Conservation (phyloP, 2,797 vertebrate species). For the Mus spretus region DNA sequence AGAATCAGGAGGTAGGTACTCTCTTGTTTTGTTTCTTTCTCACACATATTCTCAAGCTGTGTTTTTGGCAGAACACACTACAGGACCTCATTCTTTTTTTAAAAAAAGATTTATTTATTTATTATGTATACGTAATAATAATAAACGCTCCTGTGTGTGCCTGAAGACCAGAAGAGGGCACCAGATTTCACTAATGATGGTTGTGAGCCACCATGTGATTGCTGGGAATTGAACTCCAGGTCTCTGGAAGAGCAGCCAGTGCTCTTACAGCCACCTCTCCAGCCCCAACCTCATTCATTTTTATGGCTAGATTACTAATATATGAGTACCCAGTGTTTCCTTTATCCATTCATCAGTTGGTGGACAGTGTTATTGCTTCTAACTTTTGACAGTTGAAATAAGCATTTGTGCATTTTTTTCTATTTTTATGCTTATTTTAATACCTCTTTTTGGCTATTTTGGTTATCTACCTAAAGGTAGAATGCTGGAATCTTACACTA, state of each 20-base stretch:
- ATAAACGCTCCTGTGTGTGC: too few species aligned
- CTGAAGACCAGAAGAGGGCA: too few species aligned
- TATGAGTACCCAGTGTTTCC: neutral
- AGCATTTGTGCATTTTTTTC: neutral
- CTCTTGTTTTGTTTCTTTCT: conserved; percentile 41
- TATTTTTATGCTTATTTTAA: neutral
- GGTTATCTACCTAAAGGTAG: neutral
- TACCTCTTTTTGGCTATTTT: conserved; percentile 16
- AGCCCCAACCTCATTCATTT: neutral
- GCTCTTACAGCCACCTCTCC: too few species aligned
- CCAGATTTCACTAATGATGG: too few species aligned
- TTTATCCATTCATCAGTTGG: neutral
- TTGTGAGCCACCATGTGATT: too few species aligned
- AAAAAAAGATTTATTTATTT: too few species aligned
- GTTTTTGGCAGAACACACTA: neutral
- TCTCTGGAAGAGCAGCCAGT: too few species aligned
- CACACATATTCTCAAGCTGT: neutral
- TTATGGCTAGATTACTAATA: neutral
- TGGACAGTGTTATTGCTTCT: neutral
- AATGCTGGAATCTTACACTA: neutral
- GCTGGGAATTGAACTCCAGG: too few species aligned
- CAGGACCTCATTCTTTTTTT: neutral
- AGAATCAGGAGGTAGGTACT: neutral
- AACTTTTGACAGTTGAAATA: conserved; percentile 3
- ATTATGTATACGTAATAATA: too few species aligned